Evolutionary conservation across 2,113 vertebrate species (phyloP).

Genomic region (Turdus rufiventris): DNA sequence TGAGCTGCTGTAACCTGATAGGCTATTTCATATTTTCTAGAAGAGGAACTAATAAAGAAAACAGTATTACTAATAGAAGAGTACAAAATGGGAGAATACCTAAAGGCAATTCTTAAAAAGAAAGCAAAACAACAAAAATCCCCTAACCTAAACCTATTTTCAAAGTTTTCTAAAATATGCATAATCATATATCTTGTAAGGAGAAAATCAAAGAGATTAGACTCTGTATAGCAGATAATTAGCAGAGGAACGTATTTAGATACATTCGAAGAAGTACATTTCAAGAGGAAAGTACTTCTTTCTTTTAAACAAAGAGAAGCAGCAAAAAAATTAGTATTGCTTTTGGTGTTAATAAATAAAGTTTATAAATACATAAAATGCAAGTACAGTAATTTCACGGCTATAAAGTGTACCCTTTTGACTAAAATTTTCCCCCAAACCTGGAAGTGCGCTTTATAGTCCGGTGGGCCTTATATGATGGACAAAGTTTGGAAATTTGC

Average conservation of each 20-base stretch:
- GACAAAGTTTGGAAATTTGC: too few species aligned
- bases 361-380: not conserved
- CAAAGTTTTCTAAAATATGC: fast-evolving
- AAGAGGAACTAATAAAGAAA: not conserved
- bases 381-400: too few species aligned
- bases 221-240: not conserved
- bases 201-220: not conserved
- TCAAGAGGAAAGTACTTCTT: not conserved
- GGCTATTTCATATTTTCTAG: not conserved
- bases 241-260: not conserved
- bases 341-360: not conserved
- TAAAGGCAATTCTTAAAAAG: not conserved
- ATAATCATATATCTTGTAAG: not conserved
- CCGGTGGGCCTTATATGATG: too few species aligned
- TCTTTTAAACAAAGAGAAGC: not conserved
- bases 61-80: not conserved
- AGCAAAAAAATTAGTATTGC: not conserved
- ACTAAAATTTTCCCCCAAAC: too few species aligned
- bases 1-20: not conserved
- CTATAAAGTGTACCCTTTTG: too few species aligned
- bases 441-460: too few species aligned
- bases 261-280: not conserved
- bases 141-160: fast-evolving
- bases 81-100: not conserved
- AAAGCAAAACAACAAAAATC: not conserved